Evolutionary conservation across 2,113 vertebrate species (phyloP).

Genomic region (Oreochromis spilurus): DNA sequence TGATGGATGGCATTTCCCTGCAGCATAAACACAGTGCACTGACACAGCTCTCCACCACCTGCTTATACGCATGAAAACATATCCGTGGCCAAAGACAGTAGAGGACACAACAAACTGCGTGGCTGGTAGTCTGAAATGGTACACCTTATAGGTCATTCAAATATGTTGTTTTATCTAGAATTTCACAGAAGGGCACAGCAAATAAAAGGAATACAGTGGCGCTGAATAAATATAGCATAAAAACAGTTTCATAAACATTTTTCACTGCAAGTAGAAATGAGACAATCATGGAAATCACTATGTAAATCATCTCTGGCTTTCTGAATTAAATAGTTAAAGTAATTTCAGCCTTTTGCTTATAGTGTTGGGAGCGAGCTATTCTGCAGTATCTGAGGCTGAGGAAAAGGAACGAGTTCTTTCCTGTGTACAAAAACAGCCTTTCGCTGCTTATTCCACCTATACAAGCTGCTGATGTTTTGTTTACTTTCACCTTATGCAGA

Average conservation of each 20-base stretch:
- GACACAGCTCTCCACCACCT: slow-evolving; percentile 30
- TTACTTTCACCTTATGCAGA: background rate
- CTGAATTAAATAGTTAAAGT: background rate
- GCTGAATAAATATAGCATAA: background rate
- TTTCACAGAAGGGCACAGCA: background rate
- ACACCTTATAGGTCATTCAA: background rate
- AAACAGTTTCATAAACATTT: background rate
- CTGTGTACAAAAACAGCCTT: background rate
- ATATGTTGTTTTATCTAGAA: background rate
- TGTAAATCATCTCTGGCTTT: background rate
- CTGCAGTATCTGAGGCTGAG: background rate
- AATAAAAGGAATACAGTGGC: background rate
- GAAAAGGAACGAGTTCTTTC: background rate
- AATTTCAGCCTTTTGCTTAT: background rate
- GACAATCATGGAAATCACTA: background rate
- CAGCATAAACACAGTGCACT: slow-evolving; percentile 43
- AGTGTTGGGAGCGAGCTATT: background rate
- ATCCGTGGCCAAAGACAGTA: background rate
- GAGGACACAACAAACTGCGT: slow-evolving; percentile 6
- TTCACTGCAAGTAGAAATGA: background rate
- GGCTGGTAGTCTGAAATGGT: background rate
- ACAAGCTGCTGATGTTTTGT: background rate
- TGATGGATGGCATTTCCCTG: slow-evolving; percentile 57
- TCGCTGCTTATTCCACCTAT: background rate
- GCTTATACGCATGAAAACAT: slow-evolving; percentile 46